Evolutionary conservation across 2,888 invertebrate genomes (phyloP), one percentile per base, ranked within the genome.

Genomic region (Noctua pronuba): DNA sequence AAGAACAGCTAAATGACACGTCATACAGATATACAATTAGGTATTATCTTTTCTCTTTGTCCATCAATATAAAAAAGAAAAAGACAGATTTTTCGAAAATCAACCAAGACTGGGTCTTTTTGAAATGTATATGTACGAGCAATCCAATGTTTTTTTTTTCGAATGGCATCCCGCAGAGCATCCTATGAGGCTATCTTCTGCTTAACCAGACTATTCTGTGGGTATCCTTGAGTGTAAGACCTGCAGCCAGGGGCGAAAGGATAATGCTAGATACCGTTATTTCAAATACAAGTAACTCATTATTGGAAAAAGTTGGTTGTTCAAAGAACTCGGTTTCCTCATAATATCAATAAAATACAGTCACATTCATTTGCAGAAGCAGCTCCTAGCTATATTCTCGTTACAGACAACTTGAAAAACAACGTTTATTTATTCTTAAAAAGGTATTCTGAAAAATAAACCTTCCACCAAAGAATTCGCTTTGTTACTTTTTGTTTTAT

Each of bases 1-100:
- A 77, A 84, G 87, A 69, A 70, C 24, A 28, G 66, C 73, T 73
- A 60, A 75, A 73, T 75, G 77, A 77, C 75, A 84, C 77, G 77
- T 68, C 75, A 52, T 35, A 35, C 18, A 46, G 52, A 55, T 16
- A 41, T 35, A 35, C 7, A 35, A 38, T 18, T 62, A 13, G 13
- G 8, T 18, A 46, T 18, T 18, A 55, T n/a, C 11, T 52, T 70
- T 68, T 67, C 28, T 73, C 28, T 2, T 44, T 38, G 8, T 64
- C 31, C 41, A 4, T 35, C 62, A 0, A 4, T 65, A 72, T 46
- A 0, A 16, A 58, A 6, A n/a, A 58, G 16, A 31, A 31, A 31
- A 18, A 21, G 2, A 60, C 8, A 31, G 31, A 8, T 28, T 28
- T n/a, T 55, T 55, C 13, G 5, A 16, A 55, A 28, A 58, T 28